Evolutionary conservation across 1,140 invertebrate genomes (phyloP).

Genomic region (Steinernema khuongi): DNA sequence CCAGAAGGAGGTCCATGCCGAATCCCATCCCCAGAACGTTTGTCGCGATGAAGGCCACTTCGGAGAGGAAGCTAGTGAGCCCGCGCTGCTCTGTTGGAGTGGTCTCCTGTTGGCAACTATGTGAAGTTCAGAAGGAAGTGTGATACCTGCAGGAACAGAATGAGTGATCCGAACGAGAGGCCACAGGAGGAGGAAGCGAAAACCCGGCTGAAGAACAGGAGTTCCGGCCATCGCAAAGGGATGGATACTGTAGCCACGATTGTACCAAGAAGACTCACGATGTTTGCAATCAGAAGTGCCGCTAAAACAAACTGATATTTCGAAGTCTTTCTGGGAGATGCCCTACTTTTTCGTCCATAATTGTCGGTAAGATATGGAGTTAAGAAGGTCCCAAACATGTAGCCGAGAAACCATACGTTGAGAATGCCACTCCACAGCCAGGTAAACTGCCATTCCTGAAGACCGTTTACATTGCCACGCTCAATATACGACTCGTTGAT

Average conservation of each 20-base stretch:
- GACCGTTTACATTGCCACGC: conserved; percentile 28
- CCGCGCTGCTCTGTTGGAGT: conserved; percentile 46
- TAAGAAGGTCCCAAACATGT: conserved; percentile 45
- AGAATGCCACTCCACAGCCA: conserved; percentile 47
- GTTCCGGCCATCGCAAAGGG: conserved; percentile 31
- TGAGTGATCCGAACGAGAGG: conserved; percentile 50
- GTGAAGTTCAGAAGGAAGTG: conserved; percentile 2
- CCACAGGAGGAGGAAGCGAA: conserved; percentile 41
- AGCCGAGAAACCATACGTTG: conserved; percentile 54
- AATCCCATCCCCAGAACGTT: conserved; percentile 51
- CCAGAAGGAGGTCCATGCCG: conserved; percentile 47
- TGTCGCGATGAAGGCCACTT: conserved; percentile 42
- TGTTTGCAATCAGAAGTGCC: conserved; percentile 34
- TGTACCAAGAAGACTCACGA: conserved; percentile 26
- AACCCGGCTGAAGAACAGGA: conserved; percentile 43
- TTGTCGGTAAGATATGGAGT: conserved; percentile 44
- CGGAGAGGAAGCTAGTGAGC: conserved; percentile 43
- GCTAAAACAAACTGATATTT: conserved; percentile 29
- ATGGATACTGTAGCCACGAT: conserved; percentile 27
- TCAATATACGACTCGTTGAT: conserved; percentile 47
- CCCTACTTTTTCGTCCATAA: conserved; percentile 39
- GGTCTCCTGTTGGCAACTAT: conserved; percentile 45
- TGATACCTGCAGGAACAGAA: conserved; percentile 48
- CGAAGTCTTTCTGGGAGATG: conserved; percentile 16
- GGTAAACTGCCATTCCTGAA: conserved; percentile 44